These are phyloP conservation scores for Cheilosia soror DNA, from an alignment of 2,888 invertebrate genomes.

Conservation along the genomic window DNA sequence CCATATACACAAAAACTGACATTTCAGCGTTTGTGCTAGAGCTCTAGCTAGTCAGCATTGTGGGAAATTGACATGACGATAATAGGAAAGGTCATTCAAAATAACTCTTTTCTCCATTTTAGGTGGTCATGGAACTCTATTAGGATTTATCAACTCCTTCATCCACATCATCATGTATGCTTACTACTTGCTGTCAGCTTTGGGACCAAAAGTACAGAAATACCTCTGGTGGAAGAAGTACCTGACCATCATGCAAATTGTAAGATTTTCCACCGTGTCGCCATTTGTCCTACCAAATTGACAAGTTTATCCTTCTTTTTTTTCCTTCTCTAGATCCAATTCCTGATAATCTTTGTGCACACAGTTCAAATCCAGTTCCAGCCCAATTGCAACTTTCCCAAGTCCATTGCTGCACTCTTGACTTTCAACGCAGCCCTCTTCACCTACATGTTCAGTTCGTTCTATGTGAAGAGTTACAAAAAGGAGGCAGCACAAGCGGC, in stretches of 20 bases:
- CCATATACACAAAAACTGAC: too few species aligned
- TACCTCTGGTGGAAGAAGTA: constrained; percentile 98
- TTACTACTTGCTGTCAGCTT: constrained; percentile 94
- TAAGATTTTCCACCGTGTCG: constrained; percentile 82
- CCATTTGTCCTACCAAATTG: background rate
- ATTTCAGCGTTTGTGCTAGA: background rate
- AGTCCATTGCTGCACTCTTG: constrained; percentile 87
- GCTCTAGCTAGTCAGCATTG: too few species aligned
- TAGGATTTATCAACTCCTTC: constrained; percentile 94
- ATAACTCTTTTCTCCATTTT: too few species aligned
- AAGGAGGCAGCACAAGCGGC: constrained; percentile 81
- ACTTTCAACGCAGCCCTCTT: constrained; percentile 88
- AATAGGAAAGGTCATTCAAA: too few species aligned
- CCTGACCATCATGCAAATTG: constrained; percentile 93
- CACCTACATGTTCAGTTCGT: constrained; percentile 91
- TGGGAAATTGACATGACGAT: too few species aligned
- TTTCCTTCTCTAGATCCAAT: constrained; percentile 87
- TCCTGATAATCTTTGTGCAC: constrained; percentile 90
- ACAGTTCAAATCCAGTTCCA: constrained; percentile 87
- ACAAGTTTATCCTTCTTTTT: too few species aligned
- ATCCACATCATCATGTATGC: constrained; percentile 96
- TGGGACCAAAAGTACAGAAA: constrained; percentile 94
- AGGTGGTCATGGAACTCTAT: constrained; percentile 94
- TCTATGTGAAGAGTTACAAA: constrained; percentile 88
- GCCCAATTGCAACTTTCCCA: constrained; percentile 89